Base-by-base conservation (phyloP, 1,140 invertebrate genomes). In the Riptortus pedestris region DNA sequence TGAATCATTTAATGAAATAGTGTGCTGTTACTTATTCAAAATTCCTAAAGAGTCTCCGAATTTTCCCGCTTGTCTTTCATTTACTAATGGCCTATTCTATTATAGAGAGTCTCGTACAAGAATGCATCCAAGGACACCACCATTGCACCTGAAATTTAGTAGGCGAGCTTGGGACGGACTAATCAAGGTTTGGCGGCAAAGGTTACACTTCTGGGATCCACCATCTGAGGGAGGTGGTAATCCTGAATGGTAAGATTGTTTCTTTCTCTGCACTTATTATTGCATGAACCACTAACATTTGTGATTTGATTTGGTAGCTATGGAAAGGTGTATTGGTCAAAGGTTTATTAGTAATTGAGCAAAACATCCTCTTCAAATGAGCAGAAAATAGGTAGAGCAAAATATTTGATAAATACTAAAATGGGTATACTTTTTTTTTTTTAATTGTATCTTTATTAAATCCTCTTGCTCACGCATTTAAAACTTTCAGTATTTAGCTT, bases 101-200 rank as follows among this genome's bases (percentile, higher is more conserved):
- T 74, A 67, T 69, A 90, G 87, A 70, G 72, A 81, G 22, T 71
- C 83, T 67, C 79, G 91, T 29, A 76, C 76, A 27, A 80, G 79
- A 59, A 80, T 83, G 14, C 84, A 95, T 78, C 93, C 93, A 14
- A 81, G 81, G 70, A 96, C 93, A 18, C 93, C 93, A 0, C 85
- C 91, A 67, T 94, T 92, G 73, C 80, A 83, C 74, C 71, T 82
- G 38, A 93, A 93, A 73, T 93, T 92, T 74, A 93, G 90, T 71
- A 79, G 93, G 51, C 79, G 93, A 70, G 91, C 87, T 9, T 97
- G 91, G 85, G 93, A 97, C 74, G 85, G 84, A 14, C 79, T 92
- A 67, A 83, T 97, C 0, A 88, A 85, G 74, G 79, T 88, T 52
- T 96, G 93, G 93, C 79, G 91, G 47, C 84, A 86, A 71, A 80